Base-by-base conservation (phyloP, 2,888 invertebrate genomes). In the Thelaira solivaga region DNA sequence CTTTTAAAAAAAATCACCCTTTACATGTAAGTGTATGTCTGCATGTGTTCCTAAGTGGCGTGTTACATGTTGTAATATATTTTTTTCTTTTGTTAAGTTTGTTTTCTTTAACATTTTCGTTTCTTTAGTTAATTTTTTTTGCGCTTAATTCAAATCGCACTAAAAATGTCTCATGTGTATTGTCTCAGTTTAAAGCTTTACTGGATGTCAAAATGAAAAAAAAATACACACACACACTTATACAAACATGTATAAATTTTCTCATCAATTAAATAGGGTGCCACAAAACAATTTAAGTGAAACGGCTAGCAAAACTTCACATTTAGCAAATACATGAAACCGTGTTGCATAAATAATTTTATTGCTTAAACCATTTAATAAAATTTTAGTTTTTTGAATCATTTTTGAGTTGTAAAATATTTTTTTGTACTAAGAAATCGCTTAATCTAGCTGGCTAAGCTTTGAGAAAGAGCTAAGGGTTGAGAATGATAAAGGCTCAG, bases 201-300 rank as follows among this genome's bases (percentile, higher is more conserved):
- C 29, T 55, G 29, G 47, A 51, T 51, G 31, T 31, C 18, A 51
- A 39, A 69, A 51, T 49, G 29, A 29, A 16, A 26, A 6, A 26
- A 16, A 26, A 8, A 26, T 3, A 43, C 20, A 6, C 2, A 22
- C 45, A 24, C 39, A 36, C 39, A 4, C 8, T n/a, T 7, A 8
- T 26, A 1, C 22, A 1, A 34, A 36, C 45, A 39, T 31, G 55
- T 74, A 29, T 65, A 13, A 11, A 13, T 45, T 51, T 67, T 59
- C 65, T 74, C 74, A 78, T 74, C 78, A 78, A 78, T 78, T 74
- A 78, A 74, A 71, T 74, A n/a, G n/a, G 13, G 49, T 43, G 49
- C 64, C 49, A 72, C 6, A 8, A 55, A 47, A 29, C 20, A 49
- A n/a, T 10, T n/a, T n/a, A n/a, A n/a, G n/a, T n/a, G n/a, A n/a